Percentiles rank a stretch among this genome's conserved stretches.
Conservation (phyloP, 92 coral and sea anemone genomes). For the Nematostella vectensis region DNA sequence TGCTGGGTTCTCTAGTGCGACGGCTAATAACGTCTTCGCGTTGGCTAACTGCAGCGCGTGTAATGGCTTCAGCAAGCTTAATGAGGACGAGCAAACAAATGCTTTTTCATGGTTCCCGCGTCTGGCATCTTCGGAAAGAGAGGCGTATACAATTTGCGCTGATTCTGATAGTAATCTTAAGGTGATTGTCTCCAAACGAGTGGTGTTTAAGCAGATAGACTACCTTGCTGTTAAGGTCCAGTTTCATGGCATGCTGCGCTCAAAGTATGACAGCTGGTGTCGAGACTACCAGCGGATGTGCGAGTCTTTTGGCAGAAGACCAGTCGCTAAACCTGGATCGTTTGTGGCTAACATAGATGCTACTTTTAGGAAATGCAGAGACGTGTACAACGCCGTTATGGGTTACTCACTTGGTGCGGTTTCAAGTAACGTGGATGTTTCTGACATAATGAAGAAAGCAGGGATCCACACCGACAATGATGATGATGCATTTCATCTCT, state of each 20-base stretch:
- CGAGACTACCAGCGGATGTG: conserved; percentile 41
- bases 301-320: conserved; percentile 22
- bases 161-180: conserved; percentile 22
- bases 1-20: conserved; percentile 28
- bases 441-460: too few relatives aligned
- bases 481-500: too few relatives aligned
- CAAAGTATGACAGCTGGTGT: conserved; percentile 43
- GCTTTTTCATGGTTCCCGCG: conserved; percentile 12
- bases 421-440: too few relatives aligned
- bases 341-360: conserved; percentile 1
- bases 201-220: too few relatives aligned
- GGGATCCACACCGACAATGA: too few relatives aligned
- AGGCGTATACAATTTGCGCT: conserved; percentile 35
- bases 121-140: conserved; percentile 6
- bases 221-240: conserved; percentile 32
- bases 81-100: conserved; percentile 11
- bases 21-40: conserved; percentile 24
- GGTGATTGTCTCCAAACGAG: conserved; percentile 24
- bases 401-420: too few relatives aligned
- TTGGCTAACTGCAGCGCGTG: conserved; percentile 29
- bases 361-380: conserved; percentile 34
- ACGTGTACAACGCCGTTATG: conserved; percentile 39
- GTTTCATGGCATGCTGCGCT: conserved; percentile 17
- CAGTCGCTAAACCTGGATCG: conserved; percentile 10
- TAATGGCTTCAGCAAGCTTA: conserved; percentile 10